Evolutionary conservation across 1,140 invertebrate genomes (phyloP).

Genomic region (Helicoverpa zea): DNA sequence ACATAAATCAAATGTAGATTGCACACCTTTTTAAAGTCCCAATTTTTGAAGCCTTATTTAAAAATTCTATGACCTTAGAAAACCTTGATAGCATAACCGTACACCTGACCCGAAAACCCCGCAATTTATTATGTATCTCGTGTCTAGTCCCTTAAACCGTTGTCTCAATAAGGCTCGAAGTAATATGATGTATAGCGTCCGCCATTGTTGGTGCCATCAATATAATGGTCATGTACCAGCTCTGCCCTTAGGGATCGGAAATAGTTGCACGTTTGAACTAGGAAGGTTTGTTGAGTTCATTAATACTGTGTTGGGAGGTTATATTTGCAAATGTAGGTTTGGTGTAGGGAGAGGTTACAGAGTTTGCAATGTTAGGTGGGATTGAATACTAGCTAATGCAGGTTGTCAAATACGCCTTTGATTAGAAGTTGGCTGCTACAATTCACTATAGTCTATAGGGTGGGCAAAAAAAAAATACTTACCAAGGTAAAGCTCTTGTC

Average conservation of each 20-base stretch:
- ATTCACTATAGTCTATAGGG: too few species aligned
- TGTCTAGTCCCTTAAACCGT: slow-evolving; percentile 8
- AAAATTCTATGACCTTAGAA: neutral
- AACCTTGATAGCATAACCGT: neutral
- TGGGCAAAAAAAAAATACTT: too few species aligned
- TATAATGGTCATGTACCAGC: neutral
- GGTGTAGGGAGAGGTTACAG: too few species aligned
- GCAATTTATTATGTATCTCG: slow-evolving; percentile 12
- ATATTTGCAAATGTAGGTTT: too few species aligned
- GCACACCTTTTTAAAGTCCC: too few species aligned
- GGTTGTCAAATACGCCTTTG: too few species aligned
- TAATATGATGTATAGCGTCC: slow-evolving; percentile 11
- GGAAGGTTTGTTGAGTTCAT: neutral
- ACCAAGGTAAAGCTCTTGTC: too few species aligned
- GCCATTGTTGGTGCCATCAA: slow-evolving; percentile 14
- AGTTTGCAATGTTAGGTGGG: neutral
- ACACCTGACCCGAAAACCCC: neutral
- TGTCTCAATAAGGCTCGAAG: neutral
- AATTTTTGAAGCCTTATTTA: too few species aligned
- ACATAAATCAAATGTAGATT: too few species aligned
- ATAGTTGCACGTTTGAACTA: neutral
- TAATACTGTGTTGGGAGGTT: neutral
- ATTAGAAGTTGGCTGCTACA: too few species aligned
- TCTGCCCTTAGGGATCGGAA: slow-evolving; percentile 3
- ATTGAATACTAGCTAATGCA: neutral